These are phyloP conservation scores for Aleiodes leptofemur DNA, from an alignment of 2,888 invertebrate genomes.

Conservation along the genomic window DNA sequence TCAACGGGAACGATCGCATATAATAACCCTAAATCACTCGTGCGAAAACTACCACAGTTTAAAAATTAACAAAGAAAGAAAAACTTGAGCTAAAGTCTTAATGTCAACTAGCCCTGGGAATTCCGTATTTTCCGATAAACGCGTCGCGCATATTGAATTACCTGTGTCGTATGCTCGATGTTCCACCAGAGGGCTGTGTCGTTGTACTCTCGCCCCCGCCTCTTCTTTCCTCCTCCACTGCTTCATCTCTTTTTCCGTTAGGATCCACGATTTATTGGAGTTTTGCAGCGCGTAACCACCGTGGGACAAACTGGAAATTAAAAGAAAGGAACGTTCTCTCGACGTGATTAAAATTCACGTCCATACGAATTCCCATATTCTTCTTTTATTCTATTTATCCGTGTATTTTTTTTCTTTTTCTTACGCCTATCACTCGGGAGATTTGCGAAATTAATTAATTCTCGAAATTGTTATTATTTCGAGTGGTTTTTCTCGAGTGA, in stretches of 20 bases:
- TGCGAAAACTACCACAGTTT: background rate
- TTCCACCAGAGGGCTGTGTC: no score
- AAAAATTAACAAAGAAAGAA: background rate
- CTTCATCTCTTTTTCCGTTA: background rate
- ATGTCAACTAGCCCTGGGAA: conserved; percentile 22
- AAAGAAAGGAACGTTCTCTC: conserved; percentile 6
- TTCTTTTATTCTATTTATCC: background rate
- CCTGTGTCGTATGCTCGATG: conserved; percentile 18
- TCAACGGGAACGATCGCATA: no score
- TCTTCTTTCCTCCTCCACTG: no score
- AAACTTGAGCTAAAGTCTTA: conserved; percentile 6
- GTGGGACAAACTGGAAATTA: conserved; percentile 25
- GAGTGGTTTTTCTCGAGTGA: no score
- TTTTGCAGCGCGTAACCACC: background rate
- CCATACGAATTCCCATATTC: background rate
- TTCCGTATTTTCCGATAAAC: conserved; percentile 25
- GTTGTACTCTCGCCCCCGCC: no score
- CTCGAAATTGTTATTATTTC: no score
- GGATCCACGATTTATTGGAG: conserved; percentile 28
- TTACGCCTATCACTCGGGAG: background rate
- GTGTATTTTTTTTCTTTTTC: background rate
- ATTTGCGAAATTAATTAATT: no score
- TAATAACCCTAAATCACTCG: background rate
- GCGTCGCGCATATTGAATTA: conserved; percentile 28
- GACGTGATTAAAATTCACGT: conserved; percentile 15